phyloP scores from a whole-genome alignment of 2,888 invertebrate species.

The Cheilosia soror region DNA sequence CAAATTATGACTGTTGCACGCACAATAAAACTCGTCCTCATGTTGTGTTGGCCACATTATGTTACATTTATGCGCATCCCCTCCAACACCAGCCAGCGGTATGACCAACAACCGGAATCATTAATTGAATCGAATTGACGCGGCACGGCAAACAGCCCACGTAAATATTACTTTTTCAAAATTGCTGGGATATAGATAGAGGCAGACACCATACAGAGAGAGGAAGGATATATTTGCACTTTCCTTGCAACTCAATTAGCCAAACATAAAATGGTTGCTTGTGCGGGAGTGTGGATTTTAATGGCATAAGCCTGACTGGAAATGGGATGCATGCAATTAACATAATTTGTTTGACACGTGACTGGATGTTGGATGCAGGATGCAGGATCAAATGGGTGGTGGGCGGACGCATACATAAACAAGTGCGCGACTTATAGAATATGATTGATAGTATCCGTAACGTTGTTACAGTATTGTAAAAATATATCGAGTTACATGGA shows the following conservation, averaged over 20 bases:
- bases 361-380: slow-evolving; percentile 76
- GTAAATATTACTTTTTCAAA: slow-evolving; percentile 58
- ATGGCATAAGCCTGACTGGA: slow-evolving; percentile 37
- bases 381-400: slow-evolving; percentile 42
- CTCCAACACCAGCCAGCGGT: slow-evolving; percentile 17
- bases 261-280: slow-evolving; percentile 55
- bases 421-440: slow-evolving; percentile 43
- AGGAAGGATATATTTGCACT: slow-evolving; percentile 36
- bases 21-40: slow-evolving; percentile 54
- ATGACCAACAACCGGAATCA: slow-evolving; percentile 52
- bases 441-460: slow-evolving; percentile 55
- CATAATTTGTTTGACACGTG: slow-evolving; percentile 84
- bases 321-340: slow-evolving; percentile 81
- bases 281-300: slow-evolving; percentile 30
- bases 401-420: slow-evolving; percentile 52
- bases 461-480: slow-evolving; percentile 10
- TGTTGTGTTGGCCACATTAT: slow-evolving; percentile 44
- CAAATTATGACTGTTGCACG: slow-evolving; percentile 66
- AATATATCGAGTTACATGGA: slow-evolving; percentile 46
- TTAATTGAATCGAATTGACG: slow-evolving; percentile 68
- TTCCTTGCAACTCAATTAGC: slow-evolving; percentile 77
- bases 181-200: slow-evolving; percentile 17
- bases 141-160: slow-evolving; percentile 33
- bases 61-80: slow-evolving; percentile 51
- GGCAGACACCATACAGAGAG: slow-evolving; percentile 17